Percentiles rank a stretch among this genome's conserved stretches.
These are phyloP conservation scores for Stegostoma tigrinum DNA, from an alignment of 2,113 vertebrate genomes.

Conservation along the genomic window DNA sequence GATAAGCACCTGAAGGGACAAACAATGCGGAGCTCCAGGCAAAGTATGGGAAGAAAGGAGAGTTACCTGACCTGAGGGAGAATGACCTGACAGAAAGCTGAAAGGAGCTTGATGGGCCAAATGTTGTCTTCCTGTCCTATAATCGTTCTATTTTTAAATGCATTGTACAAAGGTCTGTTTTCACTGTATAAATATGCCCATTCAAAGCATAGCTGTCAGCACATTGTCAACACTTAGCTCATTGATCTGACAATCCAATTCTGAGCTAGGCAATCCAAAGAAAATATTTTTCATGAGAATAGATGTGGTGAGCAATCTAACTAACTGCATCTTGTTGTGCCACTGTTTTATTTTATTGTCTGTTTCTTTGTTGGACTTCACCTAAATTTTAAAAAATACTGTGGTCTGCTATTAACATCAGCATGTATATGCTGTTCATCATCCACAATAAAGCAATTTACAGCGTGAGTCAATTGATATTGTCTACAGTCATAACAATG, in stretches of 20 bases:
- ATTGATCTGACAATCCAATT: neutral
- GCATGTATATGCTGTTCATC: no score
- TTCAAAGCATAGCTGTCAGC: neutral
- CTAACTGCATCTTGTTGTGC: neutral
- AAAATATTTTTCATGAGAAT: neutral
- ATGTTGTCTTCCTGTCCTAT: no score
- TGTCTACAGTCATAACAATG: no score
- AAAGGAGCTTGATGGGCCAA: no score
- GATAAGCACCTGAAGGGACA: no score
- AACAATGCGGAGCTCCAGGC: no score
- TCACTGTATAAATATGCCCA: neutral
- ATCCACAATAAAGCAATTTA: no score
- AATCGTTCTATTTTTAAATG: no score
- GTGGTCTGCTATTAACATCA: neutral
- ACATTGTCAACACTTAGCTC: neutral
- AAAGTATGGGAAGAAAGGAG: no score
- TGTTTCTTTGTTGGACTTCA: neutral
- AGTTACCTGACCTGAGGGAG: no score
- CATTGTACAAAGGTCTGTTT: neutral
- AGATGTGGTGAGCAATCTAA: neutral
- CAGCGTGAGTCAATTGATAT: no score
- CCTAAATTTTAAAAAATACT: neutral
- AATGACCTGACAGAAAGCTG: no score
- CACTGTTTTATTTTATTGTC: neutral
- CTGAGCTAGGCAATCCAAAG: neutral